Percentiles rank a stretch among this genome's conserved stretches.
Evolutionary conservation across 2,797 vertebrate genomes (phyloP).

Genomic region (Neosilurus mollespiculum): DNA sequence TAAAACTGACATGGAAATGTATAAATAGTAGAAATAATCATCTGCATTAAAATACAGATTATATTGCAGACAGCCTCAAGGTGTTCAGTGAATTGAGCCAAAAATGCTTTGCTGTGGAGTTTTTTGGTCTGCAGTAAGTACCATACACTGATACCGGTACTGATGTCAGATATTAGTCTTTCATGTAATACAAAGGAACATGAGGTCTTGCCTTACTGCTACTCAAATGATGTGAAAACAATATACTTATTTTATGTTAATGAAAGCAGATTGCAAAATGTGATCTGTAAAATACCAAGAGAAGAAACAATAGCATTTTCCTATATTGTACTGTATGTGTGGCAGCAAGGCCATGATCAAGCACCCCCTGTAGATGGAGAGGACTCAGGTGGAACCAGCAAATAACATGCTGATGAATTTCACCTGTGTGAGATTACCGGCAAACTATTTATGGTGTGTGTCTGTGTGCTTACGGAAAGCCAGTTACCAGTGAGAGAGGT

Average conservation of each 20-base stretch:
- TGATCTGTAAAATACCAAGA: neutral
- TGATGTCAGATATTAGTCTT: neutral
- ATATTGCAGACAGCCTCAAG: neutral
- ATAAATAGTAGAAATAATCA: neutral
- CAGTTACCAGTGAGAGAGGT: too few relatives aligned
- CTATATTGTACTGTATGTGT: neutral
- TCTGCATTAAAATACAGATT: neutral
- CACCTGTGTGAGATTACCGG: too few relatives aligned
- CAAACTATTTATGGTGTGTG: too few relatives aligned
- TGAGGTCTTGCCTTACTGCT: too few relatives aligned
- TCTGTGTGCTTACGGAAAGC: too few relatives aligned
- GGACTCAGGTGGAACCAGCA: too few relatives aligned
- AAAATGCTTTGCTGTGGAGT: neutral
- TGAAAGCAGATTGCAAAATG: neutral
- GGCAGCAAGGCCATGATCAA: too few relatives aligned
- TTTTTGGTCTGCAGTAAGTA: neutral
- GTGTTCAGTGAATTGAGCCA: conserved; percentile 10
- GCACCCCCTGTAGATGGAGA: too few relatives aligned
- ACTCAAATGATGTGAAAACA: neutral
- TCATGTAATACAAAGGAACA: neutral
- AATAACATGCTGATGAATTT: too few relatives aligned
- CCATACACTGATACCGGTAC: too few relatives aligned
- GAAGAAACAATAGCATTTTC: neutral
- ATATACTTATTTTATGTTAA: neutral
- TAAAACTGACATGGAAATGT: neutral